These are phyloP conservation scores for Scylla paramamosain DNA, from an alignment of 1,140 invertebrate genomes.

Conservation along the genomic window DNA sequence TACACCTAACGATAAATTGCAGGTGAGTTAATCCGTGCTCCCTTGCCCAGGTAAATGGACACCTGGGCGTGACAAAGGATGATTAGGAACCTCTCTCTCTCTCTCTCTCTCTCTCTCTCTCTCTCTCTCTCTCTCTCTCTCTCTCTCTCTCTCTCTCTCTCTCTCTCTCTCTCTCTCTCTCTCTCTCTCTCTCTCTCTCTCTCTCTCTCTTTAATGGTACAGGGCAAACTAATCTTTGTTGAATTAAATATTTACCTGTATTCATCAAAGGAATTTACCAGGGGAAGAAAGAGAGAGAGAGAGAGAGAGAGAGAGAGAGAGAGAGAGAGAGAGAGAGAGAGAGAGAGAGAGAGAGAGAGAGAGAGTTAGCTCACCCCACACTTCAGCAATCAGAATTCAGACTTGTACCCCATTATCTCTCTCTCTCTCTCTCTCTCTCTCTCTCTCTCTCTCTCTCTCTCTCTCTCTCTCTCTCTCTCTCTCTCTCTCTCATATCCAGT, in stretches of 20 bases:
- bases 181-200: conserved; percentile 20
- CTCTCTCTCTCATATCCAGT: neutral
- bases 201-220: neutral
- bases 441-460: conserved; percentile 36
- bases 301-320: conserved; percentile 13
- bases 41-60: too few relatives aligned
- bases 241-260: neutral
- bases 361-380: neutral
- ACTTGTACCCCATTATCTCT: neutral
- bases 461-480: neutral
- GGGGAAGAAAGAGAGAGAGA: neutral
- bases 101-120: too few relatives aligned
- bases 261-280: neutral
- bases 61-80: too few relatives aligned
- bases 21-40: too few relatives aligned
- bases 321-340: conserved; percentile 35
- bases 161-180: conserved; percentile 20
- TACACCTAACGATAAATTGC: too few relatives aligned
- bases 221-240: neutral
- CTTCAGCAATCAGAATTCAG: neutral
- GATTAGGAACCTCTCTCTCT: too few relatives aligned
- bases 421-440: conserved; percentile 24
- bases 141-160: neutral
- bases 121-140: too few relatives aligned
- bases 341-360: conserved; percentile 13